These are phyloP conservation scores for Drosophila anomalata DNA, from an alignment of 2,888 invertebrate species.

Conservation along the genomic window DNA sequence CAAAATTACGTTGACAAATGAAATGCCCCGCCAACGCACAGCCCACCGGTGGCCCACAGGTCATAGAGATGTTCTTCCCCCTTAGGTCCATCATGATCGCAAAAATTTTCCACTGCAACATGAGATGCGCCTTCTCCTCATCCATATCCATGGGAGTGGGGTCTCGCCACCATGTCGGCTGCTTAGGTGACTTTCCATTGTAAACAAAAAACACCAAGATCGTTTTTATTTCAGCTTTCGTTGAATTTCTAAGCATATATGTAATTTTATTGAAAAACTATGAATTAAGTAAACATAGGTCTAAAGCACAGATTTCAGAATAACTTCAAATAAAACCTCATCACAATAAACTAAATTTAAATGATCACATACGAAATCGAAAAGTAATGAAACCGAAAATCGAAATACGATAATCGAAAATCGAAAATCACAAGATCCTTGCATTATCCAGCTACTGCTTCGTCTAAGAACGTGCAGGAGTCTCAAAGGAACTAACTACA, in stretches of 20 bases:
- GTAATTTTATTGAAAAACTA: constrained; percentile 58
- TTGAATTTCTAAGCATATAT: constrained; percentile 52
- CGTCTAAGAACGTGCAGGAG: constrained; percentile 31
- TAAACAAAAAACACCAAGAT: constrained; percentile 3
- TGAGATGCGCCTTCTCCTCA: constrained; percentile 9
- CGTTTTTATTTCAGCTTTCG: constrained; percentile 4
- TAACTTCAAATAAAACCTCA: constrained; percentile 36
- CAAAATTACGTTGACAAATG: constrained; percentile 77
- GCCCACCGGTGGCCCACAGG: constrained; percentile 1
- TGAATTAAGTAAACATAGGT: constrained; percentile 44
- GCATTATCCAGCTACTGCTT: constrained; percentile 2
- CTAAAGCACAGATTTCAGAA: constrained; percentile 42
- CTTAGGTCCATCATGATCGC: constrained; percentile 8
- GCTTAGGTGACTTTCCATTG: constrained; percentile 8
- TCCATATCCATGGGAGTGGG: constrained; percentile 1
- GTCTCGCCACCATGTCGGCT: not conserved
- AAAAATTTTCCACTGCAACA: constrained; percentile 63
- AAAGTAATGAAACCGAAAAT: constrained; percentile 37
- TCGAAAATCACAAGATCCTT: constrained; percentile 35
- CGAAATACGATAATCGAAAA: constrained; percentile 24
- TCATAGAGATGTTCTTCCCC: constrained; percentile 10
- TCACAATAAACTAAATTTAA: constrained; percentile 44
- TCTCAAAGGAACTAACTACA: constrained; percentile 33
- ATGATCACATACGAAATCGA: constrained; percentile 31
- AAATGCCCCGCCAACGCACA: constrained; percentile 34